These are phyloP conservation scores for Halichoerus grypus DNA, from an alignment of 2,113 vertebrate species.

Conservation along the genomic window DNA sequence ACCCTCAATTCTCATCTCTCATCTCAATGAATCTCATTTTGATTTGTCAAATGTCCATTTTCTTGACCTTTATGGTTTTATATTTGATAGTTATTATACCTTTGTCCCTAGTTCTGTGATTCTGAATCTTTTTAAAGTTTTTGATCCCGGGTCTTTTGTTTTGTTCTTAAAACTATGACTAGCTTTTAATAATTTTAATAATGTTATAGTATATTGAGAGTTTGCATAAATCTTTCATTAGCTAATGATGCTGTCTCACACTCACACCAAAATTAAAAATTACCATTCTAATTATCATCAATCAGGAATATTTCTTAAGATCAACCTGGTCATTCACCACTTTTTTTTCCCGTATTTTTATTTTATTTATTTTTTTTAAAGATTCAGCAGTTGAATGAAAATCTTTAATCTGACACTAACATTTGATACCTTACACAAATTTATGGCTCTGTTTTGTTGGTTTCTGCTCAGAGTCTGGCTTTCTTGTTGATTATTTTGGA, in stretches of 20 bases:
- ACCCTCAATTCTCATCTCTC: conserved; percentile 62
- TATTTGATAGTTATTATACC: conserved; percentile 35
- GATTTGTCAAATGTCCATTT: conserved; percentile 70
- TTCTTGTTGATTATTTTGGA: neutral
- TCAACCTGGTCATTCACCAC: neutral
- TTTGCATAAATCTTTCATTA: conserved; percentile 3
- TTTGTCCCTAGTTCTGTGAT: neutral
- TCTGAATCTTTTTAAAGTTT: conserved; percentile 44
- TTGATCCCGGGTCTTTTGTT: conserved; percentile 48
- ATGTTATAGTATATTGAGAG: neutral
- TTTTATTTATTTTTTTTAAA: too few species aligned
- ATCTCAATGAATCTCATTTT: conserved; percentile 69
- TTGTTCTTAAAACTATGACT: conserved; percentile 30
- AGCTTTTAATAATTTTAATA: conserved; percentile 15
- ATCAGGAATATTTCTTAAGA: conserved; percentile 36
- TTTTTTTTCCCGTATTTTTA: neutral
- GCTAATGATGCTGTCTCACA: neutral
- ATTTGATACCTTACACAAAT: neutral
- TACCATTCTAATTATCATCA: conserved; percentile 8
- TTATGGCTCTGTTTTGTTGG: neutral
- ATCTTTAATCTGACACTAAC: neutral
- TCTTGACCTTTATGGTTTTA: conserved; percentile 54
- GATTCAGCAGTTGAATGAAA: neutral
- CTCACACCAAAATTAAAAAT: conserved; percentile 19
- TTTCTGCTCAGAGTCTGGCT: neutral